Evolutionary conservation across 1,140 invertebrate genomes (phyloP).

Genomic region (Drosophila pectinifera): DNA sequence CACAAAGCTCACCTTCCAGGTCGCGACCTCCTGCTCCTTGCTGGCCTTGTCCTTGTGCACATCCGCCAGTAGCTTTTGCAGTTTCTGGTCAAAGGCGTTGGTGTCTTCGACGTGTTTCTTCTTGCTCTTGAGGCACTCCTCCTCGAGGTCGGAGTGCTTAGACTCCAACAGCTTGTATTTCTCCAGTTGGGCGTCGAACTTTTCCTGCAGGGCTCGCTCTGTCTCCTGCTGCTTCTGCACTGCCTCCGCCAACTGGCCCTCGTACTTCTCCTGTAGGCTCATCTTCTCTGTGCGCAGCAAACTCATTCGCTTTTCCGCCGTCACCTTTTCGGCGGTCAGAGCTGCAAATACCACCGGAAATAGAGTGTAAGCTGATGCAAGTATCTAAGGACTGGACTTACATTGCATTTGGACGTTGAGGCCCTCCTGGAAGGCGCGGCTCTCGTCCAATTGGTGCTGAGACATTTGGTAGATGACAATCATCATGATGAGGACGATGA

Average conservation of each 20-base stretch:
- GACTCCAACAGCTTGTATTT: conserved; percentile 85
- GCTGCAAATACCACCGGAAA: conserved; percentile 40
- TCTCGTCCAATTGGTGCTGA: conserved; percentile 85
- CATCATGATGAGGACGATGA: conserved; percentile 85
- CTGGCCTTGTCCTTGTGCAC: conserved; percentile 61
- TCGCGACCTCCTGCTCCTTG: conserved; percentile 61
- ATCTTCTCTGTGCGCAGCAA: conserved; percentile 85
- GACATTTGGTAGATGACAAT: conserved; percentile 86
- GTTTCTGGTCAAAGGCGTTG: conserved; percentile 64
- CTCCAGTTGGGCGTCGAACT: conserved; percentile 85
- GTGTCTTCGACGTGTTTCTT: conserved; percentile 72
- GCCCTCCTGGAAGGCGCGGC: conserved; percentile 85
- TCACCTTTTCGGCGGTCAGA: conserved; percentile 83
- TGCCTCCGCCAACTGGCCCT: conserved; percentile 84
- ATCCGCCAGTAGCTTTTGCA: conserved; percentile 63
- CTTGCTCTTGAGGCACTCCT: conserved; percentile 64
- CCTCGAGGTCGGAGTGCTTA: conserved; percentile 65
- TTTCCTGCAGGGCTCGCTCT: conserved; percentile 79
- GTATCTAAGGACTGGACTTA: conserved; percentile 51
- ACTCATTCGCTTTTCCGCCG: conserved; percentile 85
- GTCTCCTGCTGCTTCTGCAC: conserved; percentile 84
- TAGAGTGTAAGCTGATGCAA: neutral
- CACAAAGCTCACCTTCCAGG: conserved; percentile 67
- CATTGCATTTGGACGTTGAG: conserved; percentile 86
- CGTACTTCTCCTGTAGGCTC: conserved; percentile 80